A percentile compares a stretch with the other conserved stretches of the same genome.
phyloP scores from a whole-genome alignment of 64 coral and sea anemone species.

The Pocillopora verrucosa region DNA sequence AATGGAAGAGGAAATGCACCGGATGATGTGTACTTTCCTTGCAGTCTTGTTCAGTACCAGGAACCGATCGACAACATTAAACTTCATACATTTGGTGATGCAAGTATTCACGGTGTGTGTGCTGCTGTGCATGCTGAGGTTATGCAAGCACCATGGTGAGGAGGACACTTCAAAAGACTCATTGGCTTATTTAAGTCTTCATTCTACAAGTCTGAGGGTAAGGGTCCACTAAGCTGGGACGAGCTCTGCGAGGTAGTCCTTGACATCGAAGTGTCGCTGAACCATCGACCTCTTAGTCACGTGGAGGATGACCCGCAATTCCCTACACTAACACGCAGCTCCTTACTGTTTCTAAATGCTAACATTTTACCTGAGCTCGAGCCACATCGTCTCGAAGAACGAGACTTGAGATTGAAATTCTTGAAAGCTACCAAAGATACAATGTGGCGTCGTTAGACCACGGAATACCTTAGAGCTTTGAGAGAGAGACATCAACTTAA shows the following conservation, averaged over 20 bases:
- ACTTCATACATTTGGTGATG: conserved; percentile 70
- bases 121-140: conserved; percentile 60
- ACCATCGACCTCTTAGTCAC: conserved; percentile 30
- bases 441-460: conserved; percentile 24
- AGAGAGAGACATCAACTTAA: conserved; percentile 37
- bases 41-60: conserved; percentile 37
- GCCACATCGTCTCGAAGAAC: not conserved
- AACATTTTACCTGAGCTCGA: conserved; percentile 14
- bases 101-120: conserved; percentile 31
- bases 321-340: conserved; percentile 35
- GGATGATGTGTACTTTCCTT: not conserved
- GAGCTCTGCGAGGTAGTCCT: conserved; percentile 13
- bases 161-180: conserved; percentile 66
- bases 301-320: conserved; percentile 29
- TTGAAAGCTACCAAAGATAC: conserved; percentile 24
- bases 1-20: conserved; percentile 52
- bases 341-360: conserved; percentile 5
- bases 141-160: conserved; percentile 49
- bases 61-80: conserved; percentile 44
- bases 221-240: conserved; percentile 22
- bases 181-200: conserved; percentile 55
- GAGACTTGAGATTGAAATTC: conserved; percentile 38
- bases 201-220: conserved; percentile 30
- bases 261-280: conserved; percentile 31
- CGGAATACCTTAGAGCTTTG: not conserved